Base-by-base conservation (phyloP, 1,140 invertebrate species). In the Chrysoperla carnea region DNA sequence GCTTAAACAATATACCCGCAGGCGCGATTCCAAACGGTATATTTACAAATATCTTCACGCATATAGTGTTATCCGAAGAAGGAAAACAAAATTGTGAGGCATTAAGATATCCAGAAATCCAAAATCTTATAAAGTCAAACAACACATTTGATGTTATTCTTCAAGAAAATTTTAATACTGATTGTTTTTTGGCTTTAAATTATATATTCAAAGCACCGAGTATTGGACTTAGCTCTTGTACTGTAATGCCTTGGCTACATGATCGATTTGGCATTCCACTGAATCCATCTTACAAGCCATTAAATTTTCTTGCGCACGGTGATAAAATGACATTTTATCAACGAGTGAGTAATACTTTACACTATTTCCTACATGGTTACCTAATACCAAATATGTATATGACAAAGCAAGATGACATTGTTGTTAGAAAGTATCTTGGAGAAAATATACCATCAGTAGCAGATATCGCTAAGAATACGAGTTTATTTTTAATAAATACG, bases 111-210 rank as follows among this genome's bases (percentile, higher is more conserved):
- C 54, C 62, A 9, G 52, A 61, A 4, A 57, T 76, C 1, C 57
- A 68, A 27, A 49, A 66, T 14, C 55, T 78, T 39, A 48, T 75
- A 27, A 59, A 59, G 29, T 57, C 52, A 41, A 59, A 57, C 40
- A 11, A 48, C 39, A 39, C 36, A 15, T 82, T 70, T 46, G 78
- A 84, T 53, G 48, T 82, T 1, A 64, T 78, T 8, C 51, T 83
- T 1, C 60, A 69, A 3, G 78, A 81, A 56, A 64, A 66, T 37
- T 82, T 81, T 50, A 79, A 78, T 39, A 70, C 65, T 35, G 73
- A 82, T 46, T 83, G 78, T 52, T 69, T 71, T 49, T 56, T 77
- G 41, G 71, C 67, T 6, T 56, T 81, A 7, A 64, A 70, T 29
- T 60, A 73, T 41, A 68, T 73, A 46, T 65, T 77, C n/a, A 59